Conservation (phyloP, 2,888 invertebrate species). For the Temnothorax rugatulus region DNA sequence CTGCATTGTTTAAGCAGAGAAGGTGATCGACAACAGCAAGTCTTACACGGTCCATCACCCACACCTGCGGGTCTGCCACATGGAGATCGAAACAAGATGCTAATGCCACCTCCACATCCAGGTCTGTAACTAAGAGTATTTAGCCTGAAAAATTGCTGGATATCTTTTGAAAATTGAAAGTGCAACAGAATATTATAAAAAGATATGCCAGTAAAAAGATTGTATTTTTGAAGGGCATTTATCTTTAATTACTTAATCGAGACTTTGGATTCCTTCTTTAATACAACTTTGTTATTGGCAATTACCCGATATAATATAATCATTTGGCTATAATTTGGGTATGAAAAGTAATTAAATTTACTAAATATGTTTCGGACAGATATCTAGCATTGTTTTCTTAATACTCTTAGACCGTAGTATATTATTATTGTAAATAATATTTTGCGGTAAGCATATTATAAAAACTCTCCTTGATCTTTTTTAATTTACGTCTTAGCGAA, state of each 20-base stretch:
- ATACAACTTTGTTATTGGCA: conserved; percentile 41
- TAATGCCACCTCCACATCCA: conserved; percentile 85
- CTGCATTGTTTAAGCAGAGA: conserved; percentile 86
- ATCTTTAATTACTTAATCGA: background rate
- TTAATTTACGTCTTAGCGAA: conserved; percentile 67
- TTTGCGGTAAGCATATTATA: conserved; percentile 63
- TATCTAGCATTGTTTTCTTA: conserved; percentile 80
- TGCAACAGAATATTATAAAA: conserved; percentile 1
- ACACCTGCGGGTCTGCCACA: conserved; percentile 81
- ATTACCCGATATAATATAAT: background rate
- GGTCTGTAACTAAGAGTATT: conserved; percentile 86
- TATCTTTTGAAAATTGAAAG: conserved; percentile 71
- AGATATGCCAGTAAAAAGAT: conserved; percentile 30
- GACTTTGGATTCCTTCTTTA: background rate
- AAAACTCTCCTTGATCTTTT: conserved; percentile 59
- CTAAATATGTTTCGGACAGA: conserved; percentile 66
- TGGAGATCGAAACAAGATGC: conserved; percentile 85
- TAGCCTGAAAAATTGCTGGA: conserved; percentile 80
- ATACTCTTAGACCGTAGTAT: conserved; percentile 83
- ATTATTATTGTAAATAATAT: conserved; percentile 74
- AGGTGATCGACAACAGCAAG: conserved; percentile 83
- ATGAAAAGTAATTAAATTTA: conserved; percentile 1
- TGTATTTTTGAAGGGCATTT: conserved; percentile 29
- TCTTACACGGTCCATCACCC: conserved; percentile 81
- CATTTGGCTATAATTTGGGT: background rate